These are phyloP conservation scores for Argentina silus DNA, from an alignment of 2,797 vertebrate species.

Conservation along the genomic window DNA sequence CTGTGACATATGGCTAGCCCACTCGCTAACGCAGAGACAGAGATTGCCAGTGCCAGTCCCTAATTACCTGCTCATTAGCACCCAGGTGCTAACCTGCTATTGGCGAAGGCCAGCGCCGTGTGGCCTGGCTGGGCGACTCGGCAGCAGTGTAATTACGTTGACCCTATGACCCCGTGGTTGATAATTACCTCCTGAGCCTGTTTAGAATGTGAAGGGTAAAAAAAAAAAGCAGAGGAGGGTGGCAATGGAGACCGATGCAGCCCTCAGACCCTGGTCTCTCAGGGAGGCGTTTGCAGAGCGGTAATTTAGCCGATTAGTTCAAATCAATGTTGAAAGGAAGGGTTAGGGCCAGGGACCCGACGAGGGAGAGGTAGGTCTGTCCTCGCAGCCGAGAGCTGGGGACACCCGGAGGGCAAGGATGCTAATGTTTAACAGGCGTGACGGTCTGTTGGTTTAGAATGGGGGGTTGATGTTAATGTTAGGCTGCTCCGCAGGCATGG, in stretches of 20 bases:
- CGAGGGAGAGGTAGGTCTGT: background rate
- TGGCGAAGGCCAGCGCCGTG: constrained; percentile 66
- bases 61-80: constrained; percentile 74
- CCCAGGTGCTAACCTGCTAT: constrained; percentile 62
- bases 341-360: background rate
- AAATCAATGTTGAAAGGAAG: constrained; percentile 48
- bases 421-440: too few relatives aligned
- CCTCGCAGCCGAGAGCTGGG: background rate
- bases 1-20: background rate
- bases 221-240: constrained; percentile 29
- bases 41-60: constrained; percentile 49
- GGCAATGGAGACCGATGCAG: background rate
- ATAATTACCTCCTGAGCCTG: constrained; percentile 70
- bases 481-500: too few relatives aligned
- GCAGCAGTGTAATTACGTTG: constrained; percentile 72
- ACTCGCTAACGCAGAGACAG: background rate
- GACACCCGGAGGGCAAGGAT: background rate
- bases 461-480: too few relatives aligned
- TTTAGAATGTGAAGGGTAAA: constrained; percentile 66
- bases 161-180: constrained; percentile 63
- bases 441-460: too few relatives aligned
- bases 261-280: constrained; percentile 34
- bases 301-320: constrained; percentile 43
- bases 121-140: constrained; percentile 65
- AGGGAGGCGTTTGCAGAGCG: constrained; percentile 35